phyloP scores from a whole-genome alignment of 2,113 vertebrate species.

The Podocnemis expansa region DNA sequence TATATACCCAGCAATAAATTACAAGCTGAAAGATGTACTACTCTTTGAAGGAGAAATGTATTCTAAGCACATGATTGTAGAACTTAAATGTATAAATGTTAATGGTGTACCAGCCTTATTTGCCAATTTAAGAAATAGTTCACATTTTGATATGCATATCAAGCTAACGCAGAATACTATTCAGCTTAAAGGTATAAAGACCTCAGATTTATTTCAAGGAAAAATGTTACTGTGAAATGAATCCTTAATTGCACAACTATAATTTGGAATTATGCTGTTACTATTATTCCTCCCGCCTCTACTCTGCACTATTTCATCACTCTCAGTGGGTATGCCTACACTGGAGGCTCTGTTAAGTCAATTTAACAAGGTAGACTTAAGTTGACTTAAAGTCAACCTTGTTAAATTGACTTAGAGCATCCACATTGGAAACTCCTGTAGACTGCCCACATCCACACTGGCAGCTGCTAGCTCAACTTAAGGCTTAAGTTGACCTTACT shows the following conservation, averaged over 20 bases:
- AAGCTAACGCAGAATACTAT: conserved; percentile 69
- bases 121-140: conserved; percentile 70
- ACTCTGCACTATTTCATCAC: background rate
- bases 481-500: too few relatives aligned
- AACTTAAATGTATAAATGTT: conserved; percentile 73
- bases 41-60: conserved; percentile 79
- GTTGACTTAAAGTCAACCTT: too few relatives aligned
- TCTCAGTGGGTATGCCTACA: too few relatives aligned
- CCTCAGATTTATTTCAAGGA: conserved; percentile 64
- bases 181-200: conserved; percentile 70
- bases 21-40: conserved; percentile 59
- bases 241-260: conserved; percentile 69
- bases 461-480: too few relatives aligned
- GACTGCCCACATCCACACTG: too few relatives aligned
- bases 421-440: too few relatives aligned
- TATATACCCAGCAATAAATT: conserved; percentile 73
- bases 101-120: conserved; percentile 53
- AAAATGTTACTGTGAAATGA: conserved; percentile 67
- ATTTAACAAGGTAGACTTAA: too few relatives aligned
- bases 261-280: background rate
- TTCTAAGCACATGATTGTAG: conserved; percentile 69
- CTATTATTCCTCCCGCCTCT: background rate
- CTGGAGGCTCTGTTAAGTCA: too few relatives aligned
- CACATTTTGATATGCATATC: conserved; percentile 69
- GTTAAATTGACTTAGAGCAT: too few relatives aligned